Base-by-base conservation (phyloP, 2,113 vertebrate genomes). In the Odobenus rosmarus region DNA sequence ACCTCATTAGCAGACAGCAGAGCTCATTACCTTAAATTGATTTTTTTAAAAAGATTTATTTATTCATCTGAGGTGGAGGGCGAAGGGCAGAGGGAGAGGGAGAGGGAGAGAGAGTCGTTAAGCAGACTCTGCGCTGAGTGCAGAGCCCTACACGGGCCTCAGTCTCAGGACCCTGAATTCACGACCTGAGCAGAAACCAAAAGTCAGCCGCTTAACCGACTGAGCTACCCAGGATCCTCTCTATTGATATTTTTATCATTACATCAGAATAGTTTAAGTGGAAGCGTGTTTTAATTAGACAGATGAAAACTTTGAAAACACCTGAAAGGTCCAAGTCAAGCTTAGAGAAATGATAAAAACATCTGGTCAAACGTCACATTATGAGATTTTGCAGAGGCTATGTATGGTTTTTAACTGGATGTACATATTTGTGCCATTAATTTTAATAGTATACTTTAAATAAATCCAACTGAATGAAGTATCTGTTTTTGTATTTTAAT, bases 361-460 rank as follows among this genome's bases (percentile, higher is more conserved):
- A 51, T 67, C 77, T 91, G 28, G 8, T 51, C 28, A 90, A 71
- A 91, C 28, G 59, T 42, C 21, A 88, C 95, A 39, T 77, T 82
- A 85, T 49, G 26, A 77, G 10, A 88, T 86, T 88, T 92, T 91
- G 0, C 18, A 74, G 15, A 93, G 77, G 53, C 9, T 39, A 36
- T 51, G 11, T 46, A 91, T 81, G 18, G 83, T 49, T 95, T 96
- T 96, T 91, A 82, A 72, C 91, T 90, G 88, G 74, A 46, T 74
- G 42, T 2, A n/a, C 1, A 81, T 76, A 72, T 80, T 96, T 57
- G 18, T 90, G 7, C 49, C 33, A 55, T 92, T 87, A 53, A 89
- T 88, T 84, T 90, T 88, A 95, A 83, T 46, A 81, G 69, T 81
- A n/a, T 13, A 67, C 8, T 87, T 87, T 55, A 80, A 93, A 86